Conservation (phyloP, 2,888 invertebrate species). For the Tuberolachnus salignus region DNA sequence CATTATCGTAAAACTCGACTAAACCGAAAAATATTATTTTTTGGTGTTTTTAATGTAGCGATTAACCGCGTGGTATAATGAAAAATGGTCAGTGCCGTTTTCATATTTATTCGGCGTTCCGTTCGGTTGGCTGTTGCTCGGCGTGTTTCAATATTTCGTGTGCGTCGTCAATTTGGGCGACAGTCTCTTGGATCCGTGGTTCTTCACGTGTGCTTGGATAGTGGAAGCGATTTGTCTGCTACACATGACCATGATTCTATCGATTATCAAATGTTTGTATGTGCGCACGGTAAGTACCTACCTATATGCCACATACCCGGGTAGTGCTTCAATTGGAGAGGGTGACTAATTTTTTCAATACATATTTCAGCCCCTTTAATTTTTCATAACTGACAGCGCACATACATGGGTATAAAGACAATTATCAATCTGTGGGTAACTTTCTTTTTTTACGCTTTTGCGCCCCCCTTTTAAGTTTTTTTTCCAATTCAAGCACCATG, state of each 20-base stretch:
- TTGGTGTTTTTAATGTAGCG: neutral
- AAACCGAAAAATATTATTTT: no score
- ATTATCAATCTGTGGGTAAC: neutral
- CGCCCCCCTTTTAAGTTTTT: no score
- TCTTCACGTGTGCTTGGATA: slow-evolving; percentile 36
- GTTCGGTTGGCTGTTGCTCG: slow-evolving; percentile 33
- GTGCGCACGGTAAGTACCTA: slow-evolving; percentile 33
- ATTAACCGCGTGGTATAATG: slow-evolving; percentile 8
- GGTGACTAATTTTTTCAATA: no score
- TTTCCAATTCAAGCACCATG: no score
- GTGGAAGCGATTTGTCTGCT: slow-evolving; percentile 32
- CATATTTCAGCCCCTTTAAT: no score
- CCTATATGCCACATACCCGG: no score
- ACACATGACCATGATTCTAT: slow-evolving; percentile 4
- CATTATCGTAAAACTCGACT: neutral
- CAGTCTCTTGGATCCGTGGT: slow-evolving; percentile 27
- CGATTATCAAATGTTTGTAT: slow-evolving; percentile 33
- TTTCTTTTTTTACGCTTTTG: neutral
- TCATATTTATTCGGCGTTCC: slow-evolving; percentile 34
- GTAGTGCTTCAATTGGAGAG: no score
- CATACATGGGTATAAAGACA: neutral
- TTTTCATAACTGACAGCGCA: no score
- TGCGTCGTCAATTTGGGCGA: slow-evolving; percentile 30
- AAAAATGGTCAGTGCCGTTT: neutral
- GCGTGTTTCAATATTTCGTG: slow-evolving; percentile 29